phyloP scores from a whole-genome alignment of 1,140 invertebrate species.

The Eumaeus atala region DNA sequence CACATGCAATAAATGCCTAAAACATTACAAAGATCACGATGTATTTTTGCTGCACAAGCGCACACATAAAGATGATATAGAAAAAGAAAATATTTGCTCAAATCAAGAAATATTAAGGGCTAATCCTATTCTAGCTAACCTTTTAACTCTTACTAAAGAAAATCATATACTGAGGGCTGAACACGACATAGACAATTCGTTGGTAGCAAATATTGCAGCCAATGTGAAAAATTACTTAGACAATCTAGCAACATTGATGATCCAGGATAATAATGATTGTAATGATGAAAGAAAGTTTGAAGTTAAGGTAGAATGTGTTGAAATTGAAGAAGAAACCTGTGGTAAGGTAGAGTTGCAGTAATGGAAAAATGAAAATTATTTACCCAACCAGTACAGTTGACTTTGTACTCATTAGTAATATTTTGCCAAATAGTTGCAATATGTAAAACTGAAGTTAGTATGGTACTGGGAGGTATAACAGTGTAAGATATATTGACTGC shows the following conservation, averaged over 20 bases:
- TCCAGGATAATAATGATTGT: not conserved
- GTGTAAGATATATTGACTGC: too few species aligned
- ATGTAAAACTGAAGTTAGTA: too few species aligned
- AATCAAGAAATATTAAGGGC: conserved; percentile 43
- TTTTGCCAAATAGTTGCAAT: too few species aligned
- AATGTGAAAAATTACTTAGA: conserved; percentile 51
- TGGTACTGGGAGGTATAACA: too few species aligned
- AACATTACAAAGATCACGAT: conserved; percentile 61
- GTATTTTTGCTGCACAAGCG: conserved; percentile 55
- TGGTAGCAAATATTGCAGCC: conserved; percentile 37
- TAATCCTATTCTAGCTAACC: conserved; percentile 55
- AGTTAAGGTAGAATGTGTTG: not conserved
- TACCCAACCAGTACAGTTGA: too few species aligned
- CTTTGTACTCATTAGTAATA: too few species aligned
- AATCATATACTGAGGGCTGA: conserved; percentile 36
- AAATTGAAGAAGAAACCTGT: not conserved
- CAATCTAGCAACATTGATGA: conserved; percentile 39
- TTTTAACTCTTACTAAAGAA: conserved; percentile 30
- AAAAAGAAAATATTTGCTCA: conserved; percentile 26
- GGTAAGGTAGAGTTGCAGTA: not conserved
- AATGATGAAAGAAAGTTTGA: not conserved
- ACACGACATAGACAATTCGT: conserved; percentile 47
- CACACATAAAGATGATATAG: conserved; percentile 29
- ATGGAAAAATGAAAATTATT: too few species aligned
- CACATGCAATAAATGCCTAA: conserved; percentile 51